phyloP scores from a whole-genome alignment of 2,113 vertebrate genomes.

The Otis tarda region DNA sequence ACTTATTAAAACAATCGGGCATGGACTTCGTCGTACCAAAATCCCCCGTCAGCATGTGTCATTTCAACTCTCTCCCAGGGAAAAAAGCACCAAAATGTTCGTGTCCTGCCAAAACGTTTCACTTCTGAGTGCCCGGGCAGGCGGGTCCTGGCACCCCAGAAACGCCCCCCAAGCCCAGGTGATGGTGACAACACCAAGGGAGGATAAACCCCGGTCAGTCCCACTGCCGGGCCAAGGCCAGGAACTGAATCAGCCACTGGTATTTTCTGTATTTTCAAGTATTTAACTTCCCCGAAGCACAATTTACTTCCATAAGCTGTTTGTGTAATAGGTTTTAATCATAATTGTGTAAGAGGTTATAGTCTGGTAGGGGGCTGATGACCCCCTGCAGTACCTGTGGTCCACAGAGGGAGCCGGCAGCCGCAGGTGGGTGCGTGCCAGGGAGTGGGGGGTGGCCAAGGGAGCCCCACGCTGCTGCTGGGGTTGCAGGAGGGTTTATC shows the following conservation, averaged over 20 bases:
- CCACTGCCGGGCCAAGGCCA: neutral
- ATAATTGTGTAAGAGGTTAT: neutral
- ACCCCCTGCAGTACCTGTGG: neutral
- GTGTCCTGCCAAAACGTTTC: fast-evolving
- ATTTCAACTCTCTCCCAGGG: neutral
- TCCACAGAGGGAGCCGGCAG: neutral
- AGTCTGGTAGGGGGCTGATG: fast-evolving
- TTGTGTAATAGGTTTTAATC: neutral
- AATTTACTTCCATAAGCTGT: neutral
- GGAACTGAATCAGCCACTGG: neutral
- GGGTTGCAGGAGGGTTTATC: neutral
- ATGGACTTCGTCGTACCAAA: neutral
- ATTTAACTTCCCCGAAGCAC: neutral
- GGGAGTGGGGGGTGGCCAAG: neutral
- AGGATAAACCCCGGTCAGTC: neutral
- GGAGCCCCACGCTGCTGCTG: neutral
- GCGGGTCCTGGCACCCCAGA: neutral
- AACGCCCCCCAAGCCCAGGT: too few species aligned
- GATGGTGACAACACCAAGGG: neutral
- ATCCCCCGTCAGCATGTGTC: neutral
- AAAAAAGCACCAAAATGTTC: neutral
- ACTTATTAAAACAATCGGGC: neutral
- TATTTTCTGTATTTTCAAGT: neutral
- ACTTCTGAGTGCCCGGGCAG: neutral
- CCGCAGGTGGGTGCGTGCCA: fast-evolving